Percentiles rank a stretch among this genome's conserved stretches.
Evolutionary conservation across 2,888 invertebrate genomes (phyloP).

Genomic region (Gerris lacustris): DNA sequence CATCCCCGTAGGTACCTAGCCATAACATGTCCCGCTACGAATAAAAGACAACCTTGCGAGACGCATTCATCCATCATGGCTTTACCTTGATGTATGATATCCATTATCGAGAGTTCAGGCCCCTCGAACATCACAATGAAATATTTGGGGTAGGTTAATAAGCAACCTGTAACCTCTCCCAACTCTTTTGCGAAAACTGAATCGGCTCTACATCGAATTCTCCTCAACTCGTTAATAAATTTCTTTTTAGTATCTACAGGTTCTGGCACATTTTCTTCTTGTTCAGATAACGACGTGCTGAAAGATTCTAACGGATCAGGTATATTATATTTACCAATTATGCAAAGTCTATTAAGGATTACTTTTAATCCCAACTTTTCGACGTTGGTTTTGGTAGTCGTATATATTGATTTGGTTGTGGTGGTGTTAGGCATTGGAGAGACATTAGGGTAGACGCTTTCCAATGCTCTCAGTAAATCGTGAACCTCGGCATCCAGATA

Average conservation of each 20-base stretch:
- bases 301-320: not conserved
- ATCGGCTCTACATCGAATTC: not conserved
- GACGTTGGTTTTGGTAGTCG: not conserved
- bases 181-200: not conserved
- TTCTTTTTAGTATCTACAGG: not conserved
- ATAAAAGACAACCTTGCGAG: not conserved
- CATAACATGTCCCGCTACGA: not conserved
- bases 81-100: not conserved
- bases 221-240: not conserved
- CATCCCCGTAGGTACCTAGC: not conserved
- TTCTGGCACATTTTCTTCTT: not conserved
- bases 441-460: not conserved
- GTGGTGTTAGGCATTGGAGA: not conserved
- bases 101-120: not conserved
- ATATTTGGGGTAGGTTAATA: not conserved
- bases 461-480: not conserved
- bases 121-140: not conserved
- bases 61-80: not conserved
- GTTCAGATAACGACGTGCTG: not conserved
- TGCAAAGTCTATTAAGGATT: not conserved
- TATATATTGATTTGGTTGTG: not conserved
- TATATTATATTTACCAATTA: not conserved
- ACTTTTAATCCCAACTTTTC: not conserved
- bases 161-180: not conserved
- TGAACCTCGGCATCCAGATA: not conserved